These are phyloP conservation scores for Neofelis nebulosa DNA, from an alignment of 2,113 vertebrate genomes.

Conservation along the genomic window DNA sequence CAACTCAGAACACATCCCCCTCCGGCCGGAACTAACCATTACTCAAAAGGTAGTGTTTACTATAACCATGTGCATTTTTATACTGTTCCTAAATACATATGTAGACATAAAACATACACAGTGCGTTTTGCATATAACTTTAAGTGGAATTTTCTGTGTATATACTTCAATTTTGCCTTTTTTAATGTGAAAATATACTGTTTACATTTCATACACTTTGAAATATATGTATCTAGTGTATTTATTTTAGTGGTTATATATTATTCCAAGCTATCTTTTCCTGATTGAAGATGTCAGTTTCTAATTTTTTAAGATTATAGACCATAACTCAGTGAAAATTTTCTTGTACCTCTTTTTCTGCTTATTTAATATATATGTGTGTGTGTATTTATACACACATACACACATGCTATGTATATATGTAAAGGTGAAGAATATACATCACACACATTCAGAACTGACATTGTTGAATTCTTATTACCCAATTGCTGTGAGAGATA, in stretches of 20 bases:
- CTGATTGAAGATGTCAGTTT: not conserved
- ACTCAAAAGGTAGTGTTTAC: not conserved
- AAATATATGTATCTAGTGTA: not conserved
- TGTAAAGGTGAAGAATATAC: too few relatives aligned
- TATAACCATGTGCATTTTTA: not conserved
- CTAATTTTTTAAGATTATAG: not conserved
- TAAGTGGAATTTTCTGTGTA: not conserved
- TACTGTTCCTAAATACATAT: not conserved
- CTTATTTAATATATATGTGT: not conserved
- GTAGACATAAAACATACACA: not conserved
- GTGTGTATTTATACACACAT: not conserved
- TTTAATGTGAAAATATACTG: not conserved
- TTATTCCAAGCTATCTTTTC: not conserved
- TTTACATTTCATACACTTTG: not conserved
- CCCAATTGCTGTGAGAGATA: not conserved
- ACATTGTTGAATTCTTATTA: not conserved
- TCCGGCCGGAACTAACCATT: too few relatives aligned
- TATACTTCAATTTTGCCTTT: not conserved
- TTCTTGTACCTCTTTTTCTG: not conserved
- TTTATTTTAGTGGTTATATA: not conserved
- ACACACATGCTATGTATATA: not conserved
- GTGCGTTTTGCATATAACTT: not conserved
- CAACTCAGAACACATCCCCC: not conserved
- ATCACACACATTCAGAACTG: not conserved
- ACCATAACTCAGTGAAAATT: not conserved